These are phyloP conservation scores for Peribatodes rhomboidaria DNA, from an alignment of 2,888 invertebrate species.

Conservation along the genomic window DNA sequence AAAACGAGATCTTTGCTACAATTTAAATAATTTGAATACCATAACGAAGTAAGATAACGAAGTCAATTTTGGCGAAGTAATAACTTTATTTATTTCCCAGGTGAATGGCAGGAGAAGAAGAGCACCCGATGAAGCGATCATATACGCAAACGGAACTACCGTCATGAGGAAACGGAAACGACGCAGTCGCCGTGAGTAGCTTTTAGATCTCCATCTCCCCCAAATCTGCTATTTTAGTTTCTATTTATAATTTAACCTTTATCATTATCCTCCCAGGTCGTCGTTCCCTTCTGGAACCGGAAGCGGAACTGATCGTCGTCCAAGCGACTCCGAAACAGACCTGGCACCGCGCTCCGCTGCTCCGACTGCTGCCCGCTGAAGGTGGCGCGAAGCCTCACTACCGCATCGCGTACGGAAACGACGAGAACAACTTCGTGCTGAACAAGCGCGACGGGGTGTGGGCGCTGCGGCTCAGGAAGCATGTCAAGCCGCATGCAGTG, in stretches of 20 bases:
- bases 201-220: not conserved
- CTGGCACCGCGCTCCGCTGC: conserved; percentile 74
- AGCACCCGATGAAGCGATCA: conserved; percentile 77
- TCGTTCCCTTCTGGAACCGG: conserved; percentile 73
- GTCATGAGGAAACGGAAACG: conserved; percentile 71
- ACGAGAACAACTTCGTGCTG: conserved; percentile 65
- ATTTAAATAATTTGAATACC: no score
- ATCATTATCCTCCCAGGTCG: conserved; percentile 74
- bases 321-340: conserved; percentile 67
- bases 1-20: not conserved
- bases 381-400: conserved; percentile 74
- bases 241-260: no score
- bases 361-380: conserved; percentile 73
- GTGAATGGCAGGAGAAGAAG: conserved; percentile 77
- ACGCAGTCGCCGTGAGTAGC: conserved; percentile 74
- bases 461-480: conserved; percentile 70
- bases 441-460: conserved; percentile 75
- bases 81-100: conserved; percentile 50
- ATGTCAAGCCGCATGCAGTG: conserved; percentile 58
- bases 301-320: conserved; percentile 74
- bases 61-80: not conserved
- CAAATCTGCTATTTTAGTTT: no score
- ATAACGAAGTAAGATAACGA: no score
- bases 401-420: conserved; percentile 74
- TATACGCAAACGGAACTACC: conserved; percentile 80